phyloP scores from a whole-genome alignment of 2,888 invertebrate genomes.

The Plagodis pulveraria region DNA sequence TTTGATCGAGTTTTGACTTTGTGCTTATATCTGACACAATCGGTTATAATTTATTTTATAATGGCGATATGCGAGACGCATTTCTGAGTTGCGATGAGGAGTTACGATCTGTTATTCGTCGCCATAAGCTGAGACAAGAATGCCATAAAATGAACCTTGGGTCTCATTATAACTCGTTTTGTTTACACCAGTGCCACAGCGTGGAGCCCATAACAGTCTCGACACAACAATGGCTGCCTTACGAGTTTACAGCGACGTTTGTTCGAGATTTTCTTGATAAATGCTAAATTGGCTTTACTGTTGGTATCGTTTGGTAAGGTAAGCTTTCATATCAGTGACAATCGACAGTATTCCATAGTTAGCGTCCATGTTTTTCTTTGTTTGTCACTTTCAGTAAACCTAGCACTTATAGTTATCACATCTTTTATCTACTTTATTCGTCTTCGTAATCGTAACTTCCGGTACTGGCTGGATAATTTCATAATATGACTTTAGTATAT shows the following conservation, averaged over 20 bases:
- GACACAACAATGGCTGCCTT: constrained; percentile 74
- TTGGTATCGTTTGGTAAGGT: constrained; percentile 56
- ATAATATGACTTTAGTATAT: too few species aligned
- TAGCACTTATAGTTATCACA: too few species aligned
- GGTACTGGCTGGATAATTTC: too few species aligned
- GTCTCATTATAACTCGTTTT: constrained; percentile 68
- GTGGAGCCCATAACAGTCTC: constrained; percentile 57
- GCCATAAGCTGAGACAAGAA: constrained; percentile 57
- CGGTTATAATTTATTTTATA: constrained; percentile 14
- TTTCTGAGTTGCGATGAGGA: constrained; percentile 32
- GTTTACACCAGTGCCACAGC: constrained; percentile 59
- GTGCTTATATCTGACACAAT: constrained; percentile 15
- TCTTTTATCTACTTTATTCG: too few species aligned
- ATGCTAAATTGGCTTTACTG: constrained; percentile 70
- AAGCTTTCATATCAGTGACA: constrained; percentile 54
- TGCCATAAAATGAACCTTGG: constrained; percentile 61
- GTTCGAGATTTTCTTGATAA: constrained; percentile 72
- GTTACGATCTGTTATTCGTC: constrained; percentile 49
- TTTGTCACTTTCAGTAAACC: constrained; percentile 32
- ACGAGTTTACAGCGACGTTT: constrained; percentile 56
- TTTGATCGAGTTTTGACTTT: constrained; percentile 21
- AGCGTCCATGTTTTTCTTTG: constrained; percentile 39
- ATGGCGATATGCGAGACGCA: constrained; percentile 15
- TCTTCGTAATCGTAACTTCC: too few species aligned
- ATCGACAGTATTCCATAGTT: constrained; percentile 45